phyloP scores from a whole-genome alignment of 2,113 vertebrate genomes.

The Balaeniceps rex region DNA sequence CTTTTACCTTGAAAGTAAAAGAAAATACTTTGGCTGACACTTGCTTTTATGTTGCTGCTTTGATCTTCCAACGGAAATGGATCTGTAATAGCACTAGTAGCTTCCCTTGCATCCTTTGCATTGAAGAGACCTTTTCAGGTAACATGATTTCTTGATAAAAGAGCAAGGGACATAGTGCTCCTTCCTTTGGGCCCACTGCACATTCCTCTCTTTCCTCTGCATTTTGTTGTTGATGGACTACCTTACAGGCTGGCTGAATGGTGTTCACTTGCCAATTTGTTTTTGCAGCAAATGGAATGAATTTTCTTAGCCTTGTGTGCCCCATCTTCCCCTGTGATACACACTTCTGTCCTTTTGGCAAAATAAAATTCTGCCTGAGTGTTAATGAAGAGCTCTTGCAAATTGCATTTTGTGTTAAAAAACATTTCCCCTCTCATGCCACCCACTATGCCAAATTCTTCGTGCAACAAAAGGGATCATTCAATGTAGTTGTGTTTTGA shows the following conservation, averaged over 20 bases:
- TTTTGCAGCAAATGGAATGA: background rate
- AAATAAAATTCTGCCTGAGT: background rate
- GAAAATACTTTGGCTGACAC: background rate
- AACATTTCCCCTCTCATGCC: background rate
- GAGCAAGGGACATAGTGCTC: background rate
- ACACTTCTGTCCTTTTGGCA: background rate
- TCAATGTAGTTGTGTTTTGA: background rate
- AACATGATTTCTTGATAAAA: background rate
- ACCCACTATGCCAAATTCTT: background rate
- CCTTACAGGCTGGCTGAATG: background rate
- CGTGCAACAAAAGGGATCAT: background rate
- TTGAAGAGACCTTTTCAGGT: background rate
- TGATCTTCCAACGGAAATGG: slow-evolving; percentile 7
- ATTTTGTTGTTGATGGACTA: background rate
- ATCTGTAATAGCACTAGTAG: background rate
- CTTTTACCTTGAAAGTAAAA: background rate
- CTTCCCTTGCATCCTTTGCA: background rate
- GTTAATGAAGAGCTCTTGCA: background rate
- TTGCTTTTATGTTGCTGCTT: slow-evolving; percentile 13
- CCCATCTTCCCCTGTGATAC: background rate
- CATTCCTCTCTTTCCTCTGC: background rate
- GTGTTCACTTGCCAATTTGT: background rate
- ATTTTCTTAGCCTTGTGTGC: background rate
- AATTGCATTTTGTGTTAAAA: background rate
- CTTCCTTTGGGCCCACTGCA: background rate